These are phyloP conservation scores for Isaurus tuberculatus DNA, from an alignment of 92 coral and sea anemone genomes.

Conservation along the genomic window DNA sequence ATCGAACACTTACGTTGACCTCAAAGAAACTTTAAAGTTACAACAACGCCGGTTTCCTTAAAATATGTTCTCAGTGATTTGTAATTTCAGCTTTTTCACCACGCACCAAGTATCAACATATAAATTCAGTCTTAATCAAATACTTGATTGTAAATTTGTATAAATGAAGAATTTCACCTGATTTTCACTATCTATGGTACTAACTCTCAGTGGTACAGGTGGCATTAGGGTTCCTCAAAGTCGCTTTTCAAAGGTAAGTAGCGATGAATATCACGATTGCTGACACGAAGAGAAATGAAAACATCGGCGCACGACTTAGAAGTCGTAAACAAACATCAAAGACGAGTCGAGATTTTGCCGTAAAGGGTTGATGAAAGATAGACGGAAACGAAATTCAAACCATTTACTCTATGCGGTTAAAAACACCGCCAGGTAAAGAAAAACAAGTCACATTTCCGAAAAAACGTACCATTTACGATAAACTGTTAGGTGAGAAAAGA, in stretches of 20 bases:
- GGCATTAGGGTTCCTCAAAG: constrained; percentile 4
- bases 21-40: too few species aligned
- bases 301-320: not conserved
- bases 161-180: constrained; percentile 2
- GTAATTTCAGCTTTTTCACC: too few species aligned
- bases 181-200: not conserved
- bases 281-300: constrained; percentile 18
- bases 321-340: not conserved
- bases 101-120: too few species aligned
- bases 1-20: too few species aligned
- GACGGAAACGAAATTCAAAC: constrained; percentile 14
- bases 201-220: constrained; percentile 18
- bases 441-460: constrained; percentile 22
- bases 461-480: not conserved
- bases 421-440: constrained; percentile 28
- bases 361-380: constrained; percentile 18
- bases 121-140: too few species aligned
- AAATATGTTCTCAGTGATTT: too few species aligned
- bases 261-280: not conserved
- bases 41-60: too few species aligned
- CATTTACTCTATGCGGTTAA: constrained; percentile 5
- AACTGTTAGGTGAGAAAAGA: not conserved
- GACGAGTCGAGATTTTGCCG: not conserved
- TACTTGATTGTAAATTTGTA: too few species aligned
- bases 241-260: not conserved